Evolutionary conservation across 2,113 vertebrate genomes (phyloP), one percentile per base, ranked within the genome.

Genomic region (Okapia johnstoni): DNA sequence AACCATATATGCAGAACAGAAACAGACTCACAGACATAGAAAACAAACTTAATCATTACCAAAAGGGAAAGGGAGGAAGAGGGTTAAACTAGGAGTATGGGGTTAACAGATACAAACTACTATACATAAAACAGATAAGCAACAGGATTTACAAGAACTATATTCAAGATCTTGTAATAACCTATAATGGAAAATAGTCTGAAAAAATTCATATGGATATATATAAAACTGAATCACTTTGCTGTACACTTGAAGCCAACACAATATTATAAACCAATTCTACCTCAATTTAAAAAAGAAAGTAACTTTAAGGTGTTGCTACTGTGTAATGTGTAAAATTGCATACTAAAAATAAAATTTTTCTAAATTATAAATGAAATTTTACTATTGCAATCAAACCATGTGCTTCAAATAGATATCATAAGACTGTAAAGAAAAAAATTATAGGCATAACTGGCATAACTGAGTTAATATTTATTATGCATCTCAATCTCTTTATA

Each of bases 261-360:
- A 54, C 30, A 81, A 8, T 36, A 83, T 36, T 83, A n/a, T 36
- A 83, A 83, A 55, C 33, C 50, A 83, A 83, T 12, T 55, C n/a
- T 15, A 83, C 33, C 21, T 36, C 33, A 83, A 25, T 55, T 43
- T 76, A 36, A 84, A 88, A 54, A 21, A 97, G 33, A 54, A 21
- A 98, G 28, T 83, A 92, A 92, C 19, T 97, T 94, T 60, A 90
- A 96, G 90, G 58, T 98, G 43, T 5, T 91, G 52, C 26, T 60
- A 94, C 19, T 33, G 6, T 90, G 19, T 30, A 43, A 19, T 90
- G 23, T 85, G 3, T 54, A 94, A 50, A 96, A 92, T 11, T 73
- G 70, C 50, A 73, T 26, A 95, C 46, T 95, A 60, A 95, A 95
- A 96, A 11, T 90, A 89, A 95, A 93, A 66, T 30, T 25, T 97